Percentiles rank a stretch among this genome's conserved stretches.
Conservation (phyloP, 2,113 vertebrate genomes). For the Hippocampus comes region DNA sequence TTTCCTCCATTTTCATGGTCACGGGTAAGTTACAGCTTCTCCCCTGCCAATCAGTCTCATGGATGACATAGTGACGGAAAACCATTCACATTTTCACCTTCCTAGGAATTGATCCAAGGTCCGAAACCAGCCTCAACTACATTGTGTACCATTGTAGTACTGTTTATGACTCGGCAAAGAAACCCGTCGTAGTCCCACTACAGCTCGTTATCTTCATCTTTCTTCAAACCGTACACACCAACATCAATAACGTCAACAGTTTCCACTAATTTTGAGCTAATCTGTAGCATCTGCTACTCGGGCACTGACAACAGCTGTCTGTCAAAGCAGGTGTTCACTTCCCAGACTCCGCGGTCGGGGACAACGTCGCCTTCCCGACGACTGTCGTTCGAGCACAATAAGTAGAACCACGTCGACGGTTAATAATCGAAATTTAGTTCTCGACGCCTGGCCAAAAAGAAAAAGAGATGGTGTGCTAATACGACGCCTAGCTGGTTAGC, state of each 20-base stretch:
- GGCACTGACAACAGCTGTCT: constrained; percentile 34
- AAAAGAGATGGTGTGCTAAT: constrained; percentile 33
- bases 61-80: background rate
- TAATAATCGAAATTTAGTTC: background rate
- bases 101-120: background rate
- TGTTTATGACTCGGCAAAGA: background rate
- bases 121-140: background rate
- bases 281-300: background rate
- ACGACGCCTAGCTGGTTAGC: constrained; percentile 32
- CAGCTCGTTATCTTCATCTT: background rate
- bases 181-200: background rate
- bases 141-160: background rate
- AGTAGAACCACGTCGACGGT: background rate
- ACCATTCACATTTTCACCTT: background rate
- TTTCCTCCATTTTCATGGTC: background rate
- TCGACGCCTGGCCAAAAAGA: background rate
- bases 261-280: background rate
- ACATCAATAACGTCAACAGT: background rate
- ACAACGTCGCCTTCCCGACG: background rate
- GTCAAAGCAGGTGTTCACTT: constrained; percentile 37
- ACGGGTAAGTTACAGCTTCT: background rate
- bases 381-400: background rate
- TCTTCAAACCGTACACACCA: background rate
- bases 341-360: background rate
- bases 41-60: background rate